Evolutionary conservation across 2,888 invertebrate genomes (phyloP).

Genomic region (Amiota minor): DNA sequence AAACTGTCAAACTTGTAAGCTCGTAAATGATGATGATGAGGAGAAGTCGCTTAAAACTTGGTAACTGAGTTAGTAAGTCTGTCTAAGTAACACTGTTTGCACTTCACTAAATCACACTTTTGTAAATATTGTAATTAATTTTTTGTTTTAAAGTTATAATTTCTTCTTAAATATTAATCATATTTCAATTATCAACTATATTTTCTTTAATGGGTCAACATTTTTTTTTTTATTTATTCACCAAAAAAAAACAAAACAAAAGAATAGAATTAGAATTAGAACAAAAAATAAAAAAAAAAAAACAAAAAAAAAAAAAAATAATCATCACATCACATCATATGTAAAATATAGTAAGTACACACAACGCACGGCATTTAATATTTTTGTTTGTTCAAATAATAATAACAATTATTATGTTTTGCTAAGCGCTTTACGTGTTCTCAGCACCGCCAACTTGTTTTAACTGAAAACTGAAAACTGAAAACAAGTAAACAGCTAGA

Average conservation of each 20-base stretch:
- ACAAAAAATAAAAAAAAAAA: slow-evolving; percentile 1
- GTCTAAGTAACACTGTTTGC: background rate
- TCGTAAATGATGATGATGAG: too few relatives aligned
- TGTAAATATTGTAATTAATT: slow-evolving; percentile 3
- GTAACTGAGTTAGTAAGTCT: background rate
- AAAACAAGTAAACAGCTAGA: slow-evolving; percentile 49
- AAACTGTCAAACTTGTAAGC: slow-evolving; percentile 45
- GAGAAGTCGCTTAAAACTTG: background rate
- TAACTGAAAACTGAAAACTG: slow-evolving; percentile 66
- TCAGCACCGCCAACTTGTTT: slow-evolving; percentile 63
- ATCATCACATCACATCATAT: too few relatives aligned
- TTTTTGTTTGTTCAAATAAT: background rate
- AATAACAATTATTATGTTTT: slow-evolving; percentile 31
- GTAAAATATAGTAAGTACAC: slow-evolving; percentile 46
- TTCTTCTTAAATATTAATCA: too few relatives aligned
- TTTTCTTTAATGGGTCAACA: too few relatives aligned
- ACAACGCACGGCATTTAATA: background rate
- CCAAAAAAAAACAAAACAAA: background rate
- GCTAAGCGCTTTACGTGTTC: slow-evolving; percentile 54
- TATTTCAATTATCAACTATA: too few relatives aligned
- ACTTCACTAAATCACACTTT: background rate
- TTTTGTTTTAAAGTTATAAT: too few relatives aligned
- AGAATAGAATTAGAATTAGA: background rate
- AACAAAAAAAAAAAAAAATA: slow-evolving; percentile 23
- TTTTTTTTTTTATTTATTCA: too few relatives aligned